Percentiles rank a stretch among this genome's conserved stretches.
Evolutionary conservation across 2,113 vertebrate species (phyloP).

Genomic region (Lethenteron reissneri): DNA sequence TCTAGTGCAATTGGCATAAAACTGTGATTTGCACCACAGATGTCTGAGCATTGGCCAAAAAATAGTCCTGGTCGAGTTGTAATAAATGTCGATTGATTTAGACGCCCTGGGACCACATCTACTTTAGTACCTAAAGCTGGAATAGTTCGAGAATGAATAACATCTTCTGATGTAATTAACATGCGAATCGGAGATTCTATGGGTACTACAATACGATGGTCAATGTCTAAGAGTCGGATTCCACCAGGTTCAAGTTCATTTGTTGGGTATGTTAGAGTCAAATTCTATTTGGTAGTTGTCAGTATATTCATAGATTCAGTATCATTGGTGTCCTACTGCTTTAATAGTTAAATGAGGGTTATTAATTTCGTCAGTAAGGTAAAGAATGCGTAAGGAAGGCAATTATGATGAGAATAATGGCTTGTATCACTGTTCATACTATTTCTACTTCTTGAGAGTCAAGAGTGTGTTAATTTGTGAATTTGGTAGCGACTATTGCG

Average conservation of each 20-base stretch:
- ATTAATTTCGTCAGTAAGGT: slow-evolving; percentile 15
- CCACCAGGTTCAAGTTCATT: slow-evolving; percentile 11
- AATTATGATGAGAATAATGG: slow-evolving; percentile 10
- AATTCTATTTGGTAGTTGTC: slow-evolving; percentile 13
- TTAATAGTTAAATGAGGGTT: slow-evolving; percentile 14
- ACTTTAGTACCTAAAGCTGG: slow-evolving; percentile 13
- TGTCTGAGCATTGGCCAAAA: slow-evolving; percentile 16
- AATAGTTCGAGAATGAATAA: slow-evolving; percentile 13
- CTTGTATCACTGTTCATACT: slow-evolving; percentile 11
- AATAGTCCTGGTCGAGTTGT: slow-evolving; percentile 10
- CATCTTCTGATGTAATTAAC: slow-evolving; percentile 13
- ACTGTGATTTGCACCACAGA: slow-evolving; percentile 15
- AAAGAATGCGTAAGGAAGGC: slow-evolving; percentile 14
- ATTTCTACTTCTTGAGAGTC: slow-evolving; percentile 15
- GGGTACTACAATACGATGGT: slow-evolving; percentile 14
- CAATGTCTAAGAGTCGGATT: slow-evolving; percentile 13
- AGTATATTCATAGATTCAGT: slow-evolving; percentile 16
- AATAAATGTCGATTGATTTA: slow-evolving; percentile 16
- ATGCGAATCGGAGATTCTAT: slow-evolving; percentile 12
- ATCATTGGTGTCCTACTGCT: slow-evolving; percentile 15
- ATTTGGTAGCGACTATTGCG: slow-evolving; percentile 11
- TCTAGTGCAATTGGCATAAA: slow-evolving; percentile 16
- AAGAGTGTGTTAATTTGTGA: slow-evolving; percentile 13
- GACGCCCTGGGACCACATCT: slow-evolving; percentile 13
- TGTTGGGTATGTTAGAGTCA: slow-evolving; percentile 15